Conservation (phyloP, 2,797 vertebrate species). For the Hoplostethus atlanticus region DNA sequence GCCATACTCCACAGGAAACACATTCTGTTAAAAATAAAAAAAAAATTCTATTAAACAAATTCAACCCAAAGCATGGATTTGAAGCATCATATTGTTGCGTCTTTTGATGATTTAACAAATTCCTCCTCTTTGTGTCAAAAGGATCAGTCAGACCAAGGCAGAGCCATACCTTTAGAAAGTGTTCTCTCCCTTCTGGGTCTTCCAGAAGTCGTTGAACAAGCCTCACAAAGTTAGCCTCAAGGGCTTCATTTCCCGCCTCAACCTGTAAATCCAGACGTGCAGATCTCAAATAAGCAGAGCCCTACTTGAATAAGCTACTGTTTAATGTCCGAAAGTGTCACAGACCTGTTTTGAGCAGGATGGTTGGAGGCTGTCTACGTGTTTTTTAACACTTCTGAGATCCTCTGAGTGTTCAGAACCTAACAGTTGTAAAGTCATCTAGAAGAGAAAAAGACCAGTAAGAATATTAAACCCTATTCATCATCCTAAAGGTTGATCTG, state of each 20-base stretch:
- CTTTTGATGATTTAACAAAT: not conserved
- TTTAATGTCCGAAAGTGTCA: not conserved
- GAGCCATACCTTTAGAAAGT: constrained; percentile 47
- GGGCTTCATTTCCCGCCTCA: constrained; percentile 23
- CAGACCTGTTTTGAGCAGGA: constrained; percentile 47
- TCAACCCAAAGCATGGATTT: not conserved
- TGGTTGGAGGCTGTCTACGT: constrained; percentile 33
- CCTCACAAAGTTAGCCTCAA: constrained; percentile 52
- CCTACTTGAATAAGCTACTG: not conserved
- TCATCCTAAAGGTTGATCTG: not conserved
- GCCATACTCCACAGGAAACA: constrained; percentile 60
- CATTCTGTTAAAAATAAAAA: constrained; percentile 31
- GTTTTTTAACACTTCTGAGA: constrained; percentile 32
- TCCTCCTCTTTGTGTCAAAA: not conserved
- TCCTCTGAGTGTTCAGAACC: constrained; percentile 45
- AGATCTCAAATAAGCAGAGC: not conserved
- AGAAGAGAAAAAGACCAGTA: constrained; percentile 12
- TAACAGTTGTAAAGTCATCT: constrained; percentile 62
- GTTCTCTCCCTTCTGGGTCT: constrained; percentile 47
- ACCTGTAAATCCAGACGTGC: constrained; percentile 31
- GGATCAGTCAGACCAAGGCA: not conserved
- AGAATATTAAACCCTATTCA: not conserved
- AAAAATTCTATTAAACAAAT: not conserved
- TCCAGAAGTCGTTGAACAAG: constrained; percentile 60
- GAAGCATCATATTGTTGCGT: too few species aligned